These are phyloP conservation scores for Thamnophis sirtalis DNA, from an alignment of 2,113 vertebrate species.

Conservation along the genomic window DNA sequence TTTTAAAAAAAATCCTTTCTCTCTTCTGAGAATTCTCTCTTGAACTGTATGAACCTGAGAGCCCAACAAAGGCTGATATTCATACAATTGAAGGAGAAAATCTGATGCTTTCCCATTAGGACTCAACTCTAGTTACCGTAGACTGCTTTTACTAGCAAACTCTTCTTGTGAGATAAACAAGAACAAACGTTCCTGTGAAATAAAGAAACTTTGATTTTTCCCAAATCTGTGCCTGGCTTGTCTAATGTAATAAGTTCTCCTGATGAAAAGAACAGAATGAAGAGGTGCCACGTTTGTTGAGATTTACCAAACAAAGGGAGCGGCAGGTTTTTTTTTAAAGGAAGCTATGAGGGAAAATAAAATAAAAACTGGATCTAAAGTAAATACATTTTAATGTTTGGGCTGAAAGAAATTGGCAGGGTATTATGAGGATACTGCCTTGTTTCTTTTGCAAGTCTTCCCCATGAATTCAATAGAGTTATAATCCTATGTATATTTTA, in stretches of 20 bases:
- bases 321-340: background rate
- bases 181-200: background rate
- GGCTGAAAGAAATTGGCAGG: background rate
- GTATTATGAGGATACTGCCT: background rate
- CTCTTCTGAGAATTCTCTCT: background rate
- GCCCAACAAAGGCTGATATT: too few relatives aligned
- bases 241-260: background rate
- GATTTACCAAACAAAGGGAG: background rate
- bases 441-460: background rate
- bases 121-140: background rate
- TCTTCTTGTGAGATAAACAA: background rate
- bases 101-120: background rate
- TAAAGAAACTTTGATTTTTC: background rate
- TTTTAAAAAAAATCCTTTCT: background rate
- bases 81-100: background rate
- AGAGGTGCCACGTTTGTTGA: background rate
- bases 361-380: background rate
- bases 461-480: background rate
- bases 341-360: background rate
- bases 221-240: background rate
- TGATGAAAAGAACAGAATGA: background rate
- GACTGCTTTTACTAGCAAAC: background rate
- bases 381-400: background rate
- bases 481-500: background rate
- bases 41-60: background rate